phyloP scores from a whole-genome alignment of 2,888 invertebrate species.

The Diadegma fenestrale region DNA sequence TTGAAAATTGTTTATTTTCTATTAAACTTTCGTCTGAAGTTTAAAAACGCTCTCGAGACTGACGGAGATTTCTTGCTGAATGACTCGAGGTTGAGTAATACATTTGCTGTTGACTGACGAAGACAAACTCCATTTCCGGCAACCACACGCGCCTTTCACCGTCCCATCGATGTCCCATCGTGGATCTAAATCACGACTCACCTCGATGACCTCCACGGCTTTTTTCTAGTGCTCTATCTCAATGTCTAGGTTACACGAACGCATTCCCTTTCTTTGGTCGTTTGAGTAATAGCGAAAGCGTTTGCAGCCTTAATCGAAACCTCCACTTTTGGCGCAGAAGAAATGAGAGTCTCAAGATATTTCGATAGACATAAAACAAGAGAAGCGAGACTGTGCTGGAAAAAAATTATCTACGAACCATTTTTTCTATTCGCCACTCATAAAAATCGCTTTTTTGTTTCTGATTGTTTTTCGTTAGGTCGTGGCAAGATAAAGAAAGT shows the following conservation, averaged over 20 bases:
- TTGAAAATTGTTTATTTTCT: neutral
- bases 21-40: neutral
- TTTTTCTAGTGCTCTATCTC: conserved; percentile 32
- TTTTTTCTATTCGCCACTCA: neutral
- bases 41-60: neutral
- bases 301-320: neutral
- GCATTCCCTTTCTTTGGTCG: conserved; percentile 57
- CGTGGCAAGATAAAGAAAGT: conserved; percentile 91
- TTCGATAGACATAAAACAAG: neutral
- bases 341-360: neutral
- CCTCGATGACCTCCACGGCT: conserved; percentile 54
- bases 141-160: conserved; percentile 74
- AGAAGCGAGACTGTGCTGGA: too few relatives aligned
- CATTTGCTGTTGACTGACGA: conserved; percentile 49
- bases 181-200: conserved; percentile 31
- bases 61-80: conserved; percentile 19
- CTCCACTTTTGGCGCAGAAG: neutral
- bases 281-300: conserved; percentile 7
- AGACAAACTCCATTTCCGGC: conserved; percentile 62
- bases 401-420: neutral
- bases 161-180: conserved; percentile 42
- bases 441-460: neutral
- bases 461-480: conserved; percentile 85
- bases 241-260: conserved; percentile 33
- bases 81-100: conserved; percentile 67